Evolutionary conservation across 64 coral and sea anemone genomes (phyloP), one percentile per base, ranked within the genome.

Genomic region (Montipora cactus): DNA sequence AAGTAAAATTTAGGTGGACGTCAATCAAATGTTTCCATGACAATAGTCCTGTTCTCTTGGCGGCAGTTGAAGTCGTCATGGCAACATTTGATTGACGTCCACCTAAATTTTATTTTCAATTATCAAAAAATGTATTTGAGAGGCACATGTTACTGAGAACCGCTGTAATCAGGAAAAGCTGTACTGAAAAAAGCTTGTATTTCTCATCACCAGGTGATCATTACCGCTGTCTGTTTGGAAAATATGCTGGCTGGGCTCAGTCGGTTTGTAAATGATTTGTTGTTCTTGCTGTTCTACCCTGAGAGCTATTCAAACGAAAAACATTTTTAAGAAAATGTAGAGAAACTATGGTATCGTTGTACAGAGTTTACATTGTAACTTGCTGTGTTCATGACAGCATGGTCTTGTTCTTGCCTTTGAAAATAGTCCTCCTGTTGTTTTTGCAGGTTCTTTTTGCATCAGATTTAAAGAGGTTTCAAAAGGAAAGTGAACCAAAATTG

Each of bases 191-290:
- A 37, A 79, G 21, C 61, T 10, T 79, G 3, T 49, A 19, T 64
- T 76, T 66, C 46, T 76, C 48, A 10, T 77, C 14, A 82, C 57
- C 74, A 99, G 97, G 97, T 74, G 92, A 99, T 87, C 81, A 96
- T 80, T 99, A 92, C 70, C 77, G 97, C 59, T 8, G 61, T 15
- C 19, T 96, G 18, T 99, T 99, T 96, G 97, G 97, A 52, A 74
- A 96, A 8, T 95, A 94, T 90, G 94, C 97, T 59, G 97, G 97
- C 67, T 99, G 97, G 97, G 97, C 97, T 66, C 95, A 99, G 47
- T 99, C 94, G 50, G 97, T 99, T 90, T 96, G 91, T 81, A 37
- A 44, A 7, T 44, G 2, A 58, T 52, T 9, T 59, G 10, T 20
- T 28, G 2, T 47, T 88, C 16, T 59, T 2, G 37, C 37, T 57